Percentiles rank a stretch among this genome's conserved stretches.
Conservation (phyloP, 2,113 vertebrate species). For the Syngnathus floridae region DNA sequence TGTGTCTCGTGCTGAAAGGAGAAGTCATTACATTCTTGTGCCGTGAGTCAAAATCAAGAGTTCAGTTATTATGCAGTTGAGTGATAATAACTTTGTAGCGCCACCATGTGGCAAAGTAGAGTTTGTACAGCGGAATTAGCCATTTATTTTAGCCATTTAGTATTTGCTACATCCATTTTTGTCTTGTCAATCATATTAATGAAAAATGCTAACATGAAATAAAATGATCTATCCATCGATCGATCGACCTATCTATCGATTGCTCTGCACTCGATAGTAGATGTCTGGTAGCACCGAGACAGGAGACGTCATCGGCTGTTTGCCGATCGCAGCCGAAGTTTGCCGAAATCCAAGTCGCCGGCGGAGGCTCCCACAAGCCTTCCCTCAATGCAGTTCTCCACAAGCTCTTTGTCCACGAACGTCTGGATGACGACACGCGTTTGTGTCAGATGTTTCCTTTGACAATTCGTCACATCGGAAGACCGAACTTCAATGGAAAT, state of each 20-base stretch:
- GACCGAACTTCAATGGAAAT: conserved; percentile 26
- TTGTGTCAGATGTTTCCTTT: conserved; percentile 37
- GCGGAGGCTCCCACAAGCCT: conserved; percentile 30
- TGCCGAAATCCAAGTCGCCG: conserved; percentile 39
- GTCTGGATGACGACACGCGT: conserved; percentile 20
- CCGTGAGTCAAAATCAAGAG: neutral
- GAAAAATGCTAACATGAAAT: too few species aligned
- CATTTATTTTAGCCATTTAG: too few species aligned
- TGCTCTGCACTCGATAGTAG: rapidly evolving
- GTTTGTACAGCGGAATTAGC: neutral
- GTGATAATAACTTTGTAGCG: neutral
- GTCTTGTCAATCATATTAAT: neutral
- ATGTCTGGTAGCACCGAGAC: conserved; percentile 20
- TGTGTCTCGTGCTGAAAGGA: neutral
- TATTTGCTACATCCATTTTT: neutral
- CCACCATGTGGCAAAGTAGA: neutral
- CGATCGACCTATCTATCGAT: neutral
- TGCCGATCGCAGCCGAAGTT: conserved; percentile 43
- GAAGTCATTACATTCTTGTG: neutral
- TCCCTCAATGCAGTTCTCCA: conserved; percentile 35
- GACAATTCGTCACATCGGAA: conserved; percentile 25
- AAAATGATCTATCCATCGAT: neutral
- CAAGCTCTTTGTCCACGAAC: conserved; percentile 45
- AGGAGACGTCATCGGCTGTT: conserved; percentile 22
- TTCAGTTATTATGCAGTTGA: neutral